Percentiles rank a stretch among this genome's conserved stretches.
These are phyloP conservation scores for Ifrita kowaldi DNA, from an alignment of 2,113 vertebrate genomes.

Conservation along the genomic window DNA sequence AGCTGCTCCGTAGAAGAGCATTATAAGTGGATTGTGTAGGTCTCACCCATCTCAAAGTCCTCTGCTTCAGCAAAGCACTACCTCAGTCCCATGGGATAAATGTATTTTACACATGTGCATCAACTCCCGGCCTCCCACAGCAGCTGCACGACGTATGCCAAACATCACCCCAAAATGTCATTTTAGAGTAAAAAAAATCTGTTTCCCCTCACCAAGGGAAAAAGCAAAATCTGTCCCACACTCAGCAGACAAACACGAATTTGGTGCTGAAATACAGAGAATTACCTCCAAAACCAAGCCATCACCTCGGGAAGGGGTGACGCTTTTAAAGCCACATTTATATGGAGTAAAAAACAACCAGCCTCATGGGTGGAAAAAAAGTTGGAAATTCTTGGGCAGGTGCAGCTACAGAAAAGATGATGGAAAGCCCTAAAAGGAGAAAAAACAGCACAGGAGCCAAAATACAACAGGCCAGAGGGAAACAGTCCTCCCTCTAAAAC, in stretches of 20 bases:
- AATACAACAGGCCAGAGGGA: rapidly evolving
- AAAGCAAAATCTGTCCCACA: not conserved
- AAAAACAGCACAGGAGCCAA: not conserved
- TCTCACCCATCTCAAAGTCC: not conserved
- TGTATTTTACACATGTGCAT: not conserved
- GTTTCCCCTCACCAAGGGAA: not conserved
- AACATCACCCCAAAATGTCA: not conserved
- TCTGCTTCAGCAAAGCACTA: not conserved
- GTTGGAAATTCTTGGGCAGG: not conserved
- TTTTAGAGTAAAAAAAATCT: not conserved
- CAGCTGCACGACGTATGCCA: not conserved
- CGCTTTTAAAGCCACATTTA: not conserved
- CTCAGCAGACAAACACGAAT: rapidly evolving
- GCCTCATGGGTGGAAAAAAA: too few species aligned
- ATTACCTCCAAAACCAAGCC: not conserved
- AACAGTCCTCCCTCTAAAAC: not conserved
- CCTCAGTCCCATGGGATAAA: not conserved
- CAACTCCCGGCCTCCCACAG: not conserved
- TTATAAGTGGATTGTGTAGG: not conserved
- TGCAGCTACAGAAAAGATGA: not conserved
- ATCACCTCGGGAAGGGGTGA: too few species aligned
- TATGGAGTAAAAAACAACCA: not conserved
- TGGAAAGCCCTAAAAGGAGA: not conserved
- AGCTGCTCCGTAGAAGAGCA: not conserved
- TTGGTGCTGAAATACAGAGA: not conserved